phyloP scores from a whole-genome alignment of 2,113 vertebrate species.

The Gadus macrocephalus region DNA sequence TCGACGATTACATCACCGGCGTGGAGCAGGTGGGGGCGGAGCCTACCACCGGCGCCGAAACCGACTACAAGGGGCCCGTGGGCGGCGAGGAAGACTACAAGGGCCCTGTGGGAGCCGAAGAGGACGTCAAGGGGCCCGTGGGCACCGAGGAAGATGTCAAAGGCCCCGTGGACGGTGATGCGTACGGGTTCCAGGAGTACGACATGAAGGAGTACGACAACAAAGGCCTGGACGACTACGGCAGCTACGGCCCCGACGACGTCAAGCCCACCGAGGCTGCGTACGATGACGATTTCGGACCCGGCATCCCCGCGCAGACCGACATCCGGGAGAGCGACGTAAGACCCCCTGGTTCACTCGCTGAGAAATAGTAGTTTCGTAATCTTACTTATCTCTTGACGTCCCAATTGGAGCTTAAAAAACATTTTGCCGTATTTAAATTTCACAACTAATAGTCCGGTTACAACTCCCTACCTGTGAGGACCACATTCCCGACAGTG shows the following conservation, averaged over 20 bases:
- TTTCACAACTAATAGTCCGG: no score
- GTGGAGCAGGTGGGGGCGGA: slow-evolving; percentile 85
- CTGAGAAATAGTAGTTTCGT: no score
- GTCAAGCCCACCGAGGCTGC: slow-evolving; percentile 73
- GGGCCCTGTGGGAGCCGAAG: slow-evolving; percentile 49
- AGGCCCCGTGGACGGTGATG: slow-evolving; percentile 73
- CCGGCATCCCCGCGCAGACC: slow-evolving; percentile 89
- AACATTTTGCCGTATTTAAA: no score
- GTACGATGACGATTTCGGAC: slow-evolving; percentile 85
- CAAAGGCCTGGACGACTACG: slow-evolving; percentile 75
- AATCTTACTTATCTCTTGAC: no score
- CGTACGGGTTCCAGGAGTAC: slow-evolving; percentile 82
- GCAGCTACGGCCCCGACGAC: slow-evolving; percentile 81
- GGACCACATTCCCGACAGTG: no score
- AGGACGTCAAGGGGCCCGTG: slow-evolving; percentile 41
- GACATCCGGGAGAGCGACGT: slow-evolving; percentile 88
- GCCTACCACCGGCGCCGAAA: slow-evolving; percentile 67
- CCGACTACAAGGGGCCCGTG: slow-evolving; percentile 41
- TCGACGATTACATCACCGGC: slow-evolving; percentile 94
- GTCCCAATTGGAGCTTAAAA: no score
- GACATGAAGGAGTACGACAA: slow-evolving; percentile 74
- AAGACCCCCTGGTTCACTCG: slow-evolving; percentile 56
- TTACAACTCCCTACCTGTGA: no score
- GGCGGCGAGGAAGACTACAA: slow-evolving; percentile 57
- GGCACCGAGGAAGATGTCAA: slow-evolving; percentile 57